Evolutionary conservation across 2,797 vertebrate genomes (phyloP), one percentile per base, ranked within the genome.

Genomic region (Siniperca obscura): DNA sequence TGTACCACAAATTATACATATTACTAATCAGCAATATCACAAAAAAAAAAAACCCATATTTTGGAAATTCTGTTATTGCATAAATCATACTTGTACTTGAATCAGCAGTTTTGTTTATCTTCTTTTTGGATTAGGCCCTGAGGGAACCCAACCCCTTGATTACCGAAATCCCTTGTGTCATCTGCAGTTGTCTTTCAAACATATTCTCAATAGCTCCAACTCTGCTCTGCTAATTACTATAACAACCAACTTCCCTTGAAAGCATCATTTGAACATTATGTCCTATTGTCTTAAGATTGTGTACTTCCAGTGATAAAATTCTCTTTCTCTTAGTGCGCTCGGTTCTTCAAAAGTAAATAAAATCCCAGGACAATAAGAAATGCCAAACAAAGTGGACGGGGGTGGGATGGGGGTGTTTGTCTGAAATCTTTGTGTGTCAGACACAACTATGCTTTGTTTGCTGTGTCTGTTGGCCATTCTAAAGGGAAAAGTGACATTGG

Each of bases 401-500:
- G 81, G 69, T 73, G 14, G 84, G 85, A 86, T 87, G 89, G 30
- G 30, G 30, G 86, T 91, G 90, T 91, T 93, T 84, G 88, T 84
- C 82, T 89, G 89, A 91, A 94, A 94, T 94, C 93, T 93, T 93
- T 89, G 89, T 83, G 76, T 87, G 94, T 95, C 92, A 94, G 94
- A 94, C 86, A 82, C 89, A 76, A 80, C 82, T 64, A 0, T 19
- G 89, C 93, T 94, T 94, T 96, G 93, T 95, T 93, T 94, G 87
- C 82, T 11, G 70, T 14, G 78, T 82, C 91, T 91, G 89, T 87
- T 77, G 92, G 88, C 87, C 91, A 76, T 93, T 95, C 94, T 93
- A 86, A 95, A 94, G 95, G 92, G 95, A 96, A 90, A 95, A 95
- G 93, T 94, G 94, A 96, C 96, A 95, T 95, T 94, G 94, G 91